Evolutionary conservation across 2,113 vertebrate genomes (phyloP).

Genomic region (Aptenodytes patagonicus): DNA sequence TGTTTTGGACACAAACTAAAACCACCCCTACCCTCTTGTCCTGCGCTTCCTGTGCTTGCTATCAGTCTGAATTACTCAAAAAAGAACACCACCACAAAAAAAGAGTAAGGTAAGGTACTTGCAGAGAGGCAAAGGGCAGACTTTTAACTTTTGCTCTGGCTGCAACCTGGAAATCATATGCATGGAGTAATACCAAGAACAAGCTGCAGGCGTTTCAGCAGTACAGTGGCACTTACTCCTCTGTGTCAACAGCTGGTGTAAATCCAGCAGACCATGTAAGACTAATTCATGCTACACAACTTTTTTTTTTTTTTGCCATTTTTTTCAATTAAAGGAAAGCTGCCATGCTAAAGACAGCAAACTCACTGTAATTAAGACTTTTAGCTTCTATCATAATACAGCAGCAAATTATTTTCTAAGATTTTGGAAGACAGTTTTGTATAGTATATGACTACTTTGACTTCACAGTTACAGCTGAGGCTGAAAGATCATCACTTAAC

Average conservation of each 20-base stretch:
- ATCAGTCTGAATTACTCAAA: neutral
- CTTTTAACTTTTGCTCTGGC: neutral
- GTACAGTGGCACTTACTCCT: neutral
- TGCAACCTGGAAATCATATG: rapidly evolving
- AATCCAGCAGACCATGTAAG: neutral
- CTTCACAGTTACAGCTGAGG: too few relatives aligned
- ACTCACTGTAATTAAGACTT: neutral
- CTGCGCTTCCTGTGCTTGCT: neutral
- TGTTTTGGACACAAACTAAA: neutral
- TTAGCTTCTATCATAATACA: neutral
- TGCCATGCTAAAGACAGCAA: neutral
- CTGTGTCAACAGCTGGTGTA: neutral
- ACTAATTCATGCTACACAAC: neutral
- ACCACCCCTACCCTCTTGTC: too few relatives aligned
- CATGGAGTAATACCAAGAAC: rapidly evolving
- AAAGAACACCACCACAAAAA: neutral
- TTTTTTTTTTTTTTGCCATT: neutral
- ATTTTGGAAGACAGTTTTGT: neutral
- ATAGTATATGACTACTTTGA: rapidly evolving
- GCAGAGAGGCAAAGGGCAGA: neutral
- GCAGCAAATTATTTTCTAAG: neutral
- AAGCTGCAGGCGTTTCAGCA: too few relatives aligned
- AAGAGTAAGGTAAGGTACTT: neutral
- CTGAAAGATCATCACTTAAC: neutral
- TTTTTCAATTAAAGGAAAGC: neutral